Conservation (phyloP, 2,113 vertebrate species). For the Nibea coibor region DNA sequence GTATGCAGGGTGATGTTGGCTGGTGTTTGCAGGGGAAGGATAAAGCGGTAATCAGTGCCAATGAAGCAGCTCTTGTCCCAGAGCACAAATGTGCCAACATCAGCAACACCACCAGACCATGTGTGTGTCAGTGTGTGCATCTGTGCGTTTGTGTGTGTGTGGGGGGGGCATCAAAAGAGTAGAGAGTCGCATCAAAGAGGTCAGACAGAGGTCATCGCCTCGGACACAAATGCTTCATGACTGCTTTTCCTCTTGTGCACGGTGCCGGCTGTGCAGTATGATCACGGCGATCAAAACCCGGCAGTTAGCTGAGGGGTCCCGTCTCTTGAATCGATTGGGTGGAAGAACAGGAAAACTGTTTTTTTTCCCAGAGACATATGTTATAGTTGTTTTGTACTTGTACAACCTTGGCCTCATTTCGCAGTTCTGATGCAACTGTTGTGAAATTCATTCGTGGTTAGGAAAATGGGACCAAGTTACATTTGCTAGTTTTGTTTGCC, state of each 20-base stretch:
- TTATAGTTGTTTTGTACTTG: neutral
- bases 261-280: conserved; percentile 24
- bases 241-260: conserved; percentile 29
- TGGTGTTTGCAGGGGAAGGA: conserved; percentile 71
- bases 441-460: conserved; percentile 23
- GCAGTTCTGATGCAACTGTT: conserved; percentile 44
- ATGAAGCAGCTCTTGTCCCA: conserved; percentile 79
- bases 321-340: neutral
- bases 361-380: conserved; percentile 2
- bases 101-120: conserved; percentile 73
- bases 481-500: conserved; percentile 25
- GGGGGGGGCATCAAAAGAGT: neutral
- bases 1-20: conserved; percentile 76
- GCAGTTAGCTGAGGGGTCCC: neutral
- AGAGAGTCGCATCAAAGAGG: conserved; percentile 49
- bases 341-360: neutral
- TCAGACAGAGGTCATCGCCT: conserved; percentile 67
- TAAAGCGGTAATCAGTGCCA: conserved; percentile 80
- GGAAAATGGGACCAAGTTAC: neutral
- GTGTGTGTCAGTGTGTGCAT: conserved; percentile 35
- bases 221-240: conserved; percentile 36
- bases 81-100: conserved; percentile 82
- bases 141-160: conserved; percentile 25
- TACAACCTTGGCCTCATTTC: conserved; percentile 16
- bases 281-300: conserved; percentile 33